phyloP scores from a whole-genome alignment of 2,797 vertebrate species.

The Sorex maritimensis region DNA sequence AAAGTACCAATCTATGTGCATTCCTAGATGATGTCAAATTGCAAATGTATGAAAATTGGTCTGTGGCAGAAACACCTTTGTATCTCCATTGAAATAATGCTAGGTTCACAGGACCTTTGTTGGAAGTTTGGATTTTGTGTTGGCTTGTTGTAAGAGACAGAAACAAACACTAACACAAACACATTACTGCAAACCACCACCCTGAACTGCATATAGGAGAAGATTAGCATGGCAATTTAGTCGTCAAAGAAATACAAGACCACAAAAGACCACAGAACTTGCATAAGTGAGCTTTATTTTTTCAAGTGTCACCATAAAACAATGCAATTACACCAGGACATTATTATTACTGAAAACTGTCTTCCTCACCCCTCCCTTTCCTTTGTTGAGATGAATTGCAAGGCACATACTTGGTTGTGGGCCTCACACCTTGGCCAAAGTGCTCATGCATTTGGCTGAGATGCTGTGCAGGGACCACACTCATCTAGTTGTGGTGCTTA shows the following conservation, averaged over 20 bases:
- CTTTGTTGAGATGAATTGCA: no score
- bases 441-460: no score
- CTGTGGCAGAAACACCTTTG: background rate
- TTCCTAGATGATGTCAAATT: background rate
- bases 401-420: no score
- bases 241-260: background rate
- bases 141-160: constrained; percentile 24
- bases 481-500: no score
- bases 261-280: constrained; percentile 5
- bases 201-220: background rate
- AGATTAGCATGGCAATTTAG: background rate
- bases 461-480: no score
- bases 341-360: background rate
- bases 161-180: constrained; percentile 15
- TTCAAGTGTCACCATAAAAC: constrained; percentile 24
- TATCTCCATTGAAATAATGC: background rate
- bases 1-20: background rate
- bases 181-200: background rate
- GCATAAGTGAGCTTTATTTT: constrained; percentile 20
- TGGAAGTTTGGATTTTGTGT: background rate
- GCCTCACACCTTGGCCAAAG: no score
- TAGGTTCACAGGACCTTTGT: background rate
- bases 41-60: constrained; percentile 4
- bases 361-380: no score
- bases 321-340: background rate